phyloP scores from a whole-genome alignment of 2,113 vertebrate species.

The Phocoena sinus region DNA sequence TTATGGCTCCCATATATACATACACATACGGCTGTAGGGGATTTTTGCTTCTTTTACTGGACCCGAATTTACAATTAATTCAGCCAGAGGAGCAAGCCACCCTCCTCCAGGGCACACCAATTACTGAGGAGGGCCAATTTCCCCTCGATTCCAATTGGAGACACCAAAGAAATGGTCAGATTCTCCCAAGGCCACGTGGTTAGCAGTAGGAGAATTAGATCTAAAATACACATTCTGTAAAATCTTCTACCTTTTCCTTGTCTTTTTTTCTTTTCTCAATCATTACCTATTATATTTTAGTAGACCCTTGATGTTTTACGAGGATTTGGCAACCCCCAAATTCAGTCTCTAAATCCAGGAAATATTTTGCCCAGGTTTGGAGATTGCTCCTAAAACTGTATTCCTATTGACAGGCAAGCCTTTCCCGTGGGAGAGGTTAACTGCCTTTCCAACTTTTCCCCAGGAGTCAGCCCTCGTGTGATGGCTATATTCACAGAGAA shows the following conservation, averaged over 20 bases:
- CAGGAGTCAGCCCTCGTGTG: not conserved
- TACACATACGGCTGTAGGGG: not conserved
- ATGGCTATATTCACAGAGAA: not conserved
- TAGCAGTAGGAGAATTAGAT: not conserved
- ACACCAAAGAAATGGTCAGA: not conserved
- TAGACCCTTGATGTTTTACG: slow-evolving; percentile 34
- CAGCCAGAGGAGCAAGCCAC: not conserved
- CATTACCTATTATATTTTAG: slow-evolving; percentile 53
- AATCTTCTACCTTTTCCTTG: not conserved
- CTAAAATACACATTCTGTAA: not conserved
- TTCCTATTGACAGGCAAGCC: not conserved
- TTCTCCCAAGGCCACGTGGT: not conserved
- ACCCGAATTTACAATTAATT: not conserved
- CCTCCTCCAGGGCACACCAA: not conserved
- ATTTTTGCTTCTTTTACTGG: not conserved
- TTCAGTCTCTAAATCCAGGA: slow-evolving; percentile 55
- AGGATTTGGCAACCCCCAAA: slow-evolving; percentile 35
- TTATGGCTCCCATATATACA: not conserved
- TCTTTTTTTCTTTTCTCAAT: not conserved
- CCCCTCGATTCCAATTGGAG: not conserved
- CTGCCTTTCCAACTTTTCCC: not conserved
- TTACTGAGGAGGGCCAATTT: not conserved
- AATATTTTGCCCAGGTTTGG: slow-evolving; percentile 39
- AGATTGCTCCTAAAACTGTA: not conserved
- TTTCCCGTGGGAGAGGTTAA: slow-evolving; percentile 26